Base-by-base conservation (phyloP, 2,797 vertebrate genomes). In the Lepilemur septentrionalis region DNA sequence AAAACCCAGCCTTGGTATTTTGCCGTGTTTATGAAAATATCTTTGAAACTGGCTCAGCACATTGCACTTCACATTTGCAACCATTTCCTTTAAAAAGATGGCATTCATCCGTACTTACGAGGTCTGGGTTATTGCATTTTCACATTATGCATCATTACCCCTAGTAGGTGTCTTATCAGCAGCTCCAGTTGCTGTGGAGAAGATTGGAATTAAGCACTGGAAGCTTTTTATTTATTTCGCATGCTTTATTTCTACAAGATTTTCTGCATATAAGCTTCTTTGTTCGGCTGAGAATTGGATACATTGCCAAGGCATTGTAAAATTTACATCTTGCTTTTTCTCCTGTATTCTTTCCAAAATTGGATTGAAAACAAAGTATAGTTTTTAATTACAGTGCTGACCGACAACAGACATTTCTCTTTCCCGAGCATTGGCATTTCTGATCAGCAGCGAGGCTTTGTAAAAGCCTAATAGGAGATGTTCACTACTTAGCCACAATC, bases 131-230 rank as follows among this genome's bases (percentile, higher is more conserved):
- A 98, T 97, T 98, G 97, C 98, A 97, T 98, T 97, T 97, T 98
- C 97, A 97, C 97, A 98, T 98, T 98, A 98, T 98, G 98, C 98
- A 98, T 98, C 98, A 98, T 98, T 99, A 98, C 97, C 98, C 96
- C 61, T 94, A 98, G 98, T 98, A 98, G 98, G 98, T 98, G 98
- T 98, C 98, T 99, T 99, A 99, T 98, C 98, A 98, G 98, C 95
- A 98, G 97, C 96, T 97, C 98, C 98, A 98, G 98, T 99, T 99
- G 98, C 98, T 98, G 98, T 97, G 96, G 93, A 98, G 98, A 98
- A 23, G 97, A 98, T 96, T 98, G 97, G 98, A 98, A 98, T 98
- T 98, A 98, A 98, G 96, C 95, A 98, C 96, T 98, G 97, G 97
- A 98, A 98, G 98, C 97, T 98, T 98, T 98, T 98, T 98, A 98